phyloP scores from a whole-genome alignment of 2,797 vertebrate species.

The Percopsis omiscomaycus region DNA sequence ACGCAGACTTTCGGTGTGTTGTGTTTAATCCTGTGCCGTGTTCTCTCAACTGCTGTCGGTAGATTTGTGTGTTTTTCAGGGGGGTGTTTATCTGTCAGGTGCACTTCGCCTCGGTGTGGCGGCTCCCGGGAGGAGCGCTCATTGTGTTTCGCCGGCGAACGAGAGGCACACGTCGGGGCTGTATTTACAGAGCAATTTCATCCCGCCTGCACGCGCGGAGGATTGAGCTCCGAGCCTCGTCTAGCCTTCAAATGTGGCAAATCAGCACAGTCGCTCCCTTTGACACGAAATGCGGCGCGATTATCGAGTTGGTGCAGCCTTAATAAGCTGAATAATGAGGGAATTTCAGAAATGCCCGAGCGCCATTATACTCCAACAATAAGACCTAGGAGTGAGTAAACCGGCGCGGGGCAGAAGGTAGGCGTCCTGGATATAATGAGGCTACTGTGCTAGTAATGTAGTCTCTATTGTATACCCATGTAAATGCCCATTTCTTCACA shows the following conservation, averaged over 20 bases:
- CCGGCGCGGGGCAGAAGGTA: slow-evolving; percentile 90
- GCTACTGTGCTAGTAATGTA: slow-evolving; percentile 95
- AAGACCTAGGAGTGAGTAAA: slow-evolving; percentile 92
- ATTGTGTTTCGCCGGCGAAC: slow-evolving; percentile 38
- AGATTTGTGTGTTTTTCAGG: not conserved
- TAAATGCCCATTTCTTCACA: slow-evolving; percentile 96
- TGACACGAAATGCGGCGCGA: slow-evolving; percentile 83
- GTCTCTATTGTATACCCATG: slow-evolving; percentile 93
- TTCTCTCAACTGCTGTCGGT: too few relatives aligned
- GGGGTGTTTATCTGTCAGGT: slow-evolving; percentile 74
- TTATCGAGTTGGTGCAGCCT: slow-evolving; percentile 93
- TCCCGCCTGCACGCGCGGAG: slow-evolving; percentile 56
- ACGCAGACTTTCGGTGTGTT: too few relatives aligned
- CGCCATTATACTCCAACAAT: slow-evolving; percentile 97
- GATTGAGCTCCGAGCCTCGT: slow-evolving; percentile 62
- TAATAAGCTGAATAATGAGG: slow-evolving; percentile 99
- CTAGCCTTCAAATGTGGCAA: slow-evolving; percentile 84
- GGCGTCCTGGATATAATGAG: slow-evolving; percentile 94
- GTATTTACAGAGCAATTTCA: slow-evolving; percentile 77
- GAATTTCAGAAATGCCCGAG: slow-evolving; percentile 98
- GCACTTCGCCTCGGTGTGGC: slow-evolving; percentile 53
- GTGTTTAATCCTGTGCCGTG: too few relatives aligned
- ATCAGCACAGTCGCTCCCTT: slow-evolving; percentile 79
- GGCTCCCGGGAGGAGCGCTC: slow-evolving; percentile 42
- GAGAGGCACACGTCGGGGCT: slow-evolving; percentile 54